phyloP scores from a whole-genome alignment of 2,113 vertebrate species.

The Pygoscelis adeliae region DNA sequence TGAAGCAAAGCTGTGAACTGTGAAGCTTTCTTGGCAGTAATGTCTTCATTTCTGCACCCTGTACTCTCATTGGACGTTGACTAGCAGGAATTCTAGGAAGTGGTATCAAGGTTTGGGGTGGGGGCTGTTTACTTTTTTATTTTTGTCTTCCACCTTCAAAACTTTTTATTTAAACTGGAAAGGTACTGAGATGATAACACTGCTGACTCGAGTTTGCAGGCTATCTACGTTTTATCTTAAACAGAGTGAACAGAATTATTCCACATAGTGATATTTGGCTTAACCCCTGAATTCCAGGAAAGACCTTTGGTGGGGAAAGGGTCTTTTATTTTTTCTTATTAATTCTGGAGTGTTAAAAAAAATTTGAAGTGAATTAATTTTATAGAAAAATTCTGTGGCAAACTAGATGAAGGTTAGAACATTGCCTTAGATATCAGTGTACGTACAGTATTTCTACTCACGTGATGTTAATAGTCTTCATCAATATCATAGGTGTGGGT shows the following conservation, averaged over 20 bases:
- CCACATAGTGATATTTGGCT: neutral
- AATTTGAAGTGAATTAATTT: neutral
- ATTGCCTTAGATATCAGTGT: neutral
- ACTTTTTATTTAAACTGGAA: neutral
- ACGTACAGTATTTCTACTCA: too few relatives aligned
- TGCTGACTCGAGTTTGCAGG: neutral
- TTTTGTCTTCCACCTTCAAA: neutral
- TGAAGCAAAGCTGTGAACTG: neutral
- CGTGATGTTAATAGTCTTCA: neutral
- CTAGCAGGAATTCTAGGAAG: neutral
- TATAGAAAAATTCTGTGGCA: neutral
- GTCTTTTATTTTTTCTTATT: neutral
- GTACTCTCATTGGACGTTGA: neutral
- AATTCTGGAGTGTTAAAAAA: neutral
- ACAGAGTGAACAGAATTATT: neutral
- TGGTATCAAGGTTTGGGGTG: neutral
- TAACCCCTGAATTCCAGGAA: neutral
- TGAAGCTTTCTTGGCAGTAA: neutral
- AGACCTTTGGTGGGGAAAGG: neutral
- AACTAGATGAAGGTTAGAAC: neutral
- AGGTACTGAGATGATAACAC: neutral
- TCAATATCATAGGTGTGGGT: neutral
- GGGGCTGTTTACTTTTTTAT: neutral
- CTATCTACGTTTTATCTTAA: neutral
- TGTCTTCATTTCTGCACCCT: neutral